Evolutionary conservation across 2,888 invertebrate species (phyloP).

Genomic region (Endomychus coccineus): DNA sequence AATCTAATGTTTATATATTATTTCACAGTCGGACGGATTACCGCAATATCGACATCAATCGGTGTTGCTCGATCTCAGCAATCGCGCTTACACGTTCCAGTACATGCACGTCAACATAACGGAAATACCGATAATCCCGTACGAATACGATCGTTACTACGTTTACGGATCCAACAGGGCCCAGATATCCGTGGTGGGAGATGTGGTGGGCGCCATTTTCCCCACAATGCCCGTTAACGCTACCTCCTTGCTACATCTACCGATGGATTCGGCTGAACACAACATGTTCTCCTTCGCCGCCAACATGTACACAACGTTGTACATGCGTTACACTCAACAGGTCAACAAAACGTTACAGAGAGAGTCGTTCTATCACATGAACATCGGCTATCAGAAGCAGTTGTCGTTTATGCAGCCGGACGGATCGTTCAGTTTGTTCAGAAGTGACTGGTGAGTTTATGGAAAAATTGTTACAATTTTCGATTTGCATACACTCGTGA

Average conservation of each 20-base stretch:
- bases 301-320: slow-evolving; percentile 83
- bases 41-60: slow-evolving; percentile 91
- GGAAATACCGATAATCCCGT: slow-evolving; percentile 86
- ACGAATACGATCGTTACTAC: slow-evolving; percentile 84
- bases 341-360: slow-evolving; percentile 73
- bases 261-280: slow-evolving; percentile 91
- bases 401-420: slow-evolving; percentile 85
- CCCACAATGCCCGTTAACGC: slow-evolving; percentile 90
- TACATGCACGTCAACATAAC: slow-evolving; percentile 95
- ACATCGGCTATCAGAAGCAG: slow-evolving; percentile 83
- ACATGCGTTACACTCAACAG: slow-evolving; percentile 87
- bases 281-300: slow-evolving; percentile 96
- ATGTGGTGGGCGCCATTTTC: slow-evolving; percentile 88
- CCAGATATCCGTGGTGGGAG: slow-evolving; percentile 75
- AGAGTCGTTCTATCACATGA: slow-evolving; percentile 79
- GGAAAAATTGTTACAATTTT: too few relatives aligned
- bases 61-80: slow-evolving; percentile 83
- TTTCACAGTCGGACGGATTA: slow-evolving; percentile 72
- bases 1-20: too few relatives aligned
- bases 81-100: slow-evolving; percentile 84
- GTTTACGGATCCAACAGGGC: slow-evolving; percentile 89
- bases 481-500: too few relatives aligned
- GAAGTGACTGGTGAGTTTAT: slow-evolving; percentile 74
- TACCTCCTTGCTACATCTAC: slow-evolving; percentile 67
- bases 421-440: slow-evolving; percentile 85